These are phyloP conservation scores for Protodeltote pygarga DNA, from an alignment of 2,888 invertebrate species.

Conservation along the genomic window DNA sequence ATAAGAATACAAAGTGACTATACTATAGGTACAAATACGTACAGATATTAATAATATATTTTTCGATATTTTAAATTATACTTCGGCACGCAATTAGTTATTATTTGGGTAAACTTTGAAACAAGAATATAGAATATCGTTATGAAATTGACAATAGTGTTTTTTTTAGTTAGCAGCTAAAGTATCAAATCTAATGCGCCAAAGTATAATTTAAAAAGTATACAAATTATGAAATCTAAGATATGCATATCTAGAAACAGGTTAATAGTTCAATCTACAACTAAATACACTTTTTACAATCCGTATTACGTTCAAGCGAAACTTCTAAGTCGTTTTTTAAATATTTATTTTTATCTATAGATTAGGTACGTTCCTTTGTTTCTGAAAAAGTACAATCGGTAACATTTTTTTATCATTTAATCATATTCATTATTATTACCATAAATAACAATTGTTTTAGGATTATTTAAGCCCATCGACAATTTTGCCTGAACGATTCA, in stretches of 20 bases:
- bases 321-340: constrained; percentile 76
- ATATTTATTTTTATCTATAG: constrained; percentile 72
- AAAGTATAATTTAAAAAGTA: constrained; percentile 53
- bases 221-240: constrained; percentile 80
- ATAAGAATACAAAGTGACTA: constrained; percentile 67
- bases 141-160: constrained; percentile 33
- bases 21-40: constrained; percentile 64
- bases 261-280: constrained; percentile 82
- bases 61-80: constrained; percentile 53
- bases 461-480: constrained; percentile 30
- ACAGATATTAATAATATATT: constrained; percentile 60
- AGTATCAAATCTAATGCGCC: constrained; percentile 23
- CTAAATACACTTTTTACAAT: constrained; percentile 87
- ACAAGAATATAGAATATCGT: constrained; percentile 18
- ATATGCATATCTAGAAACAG: constrained; percentile 86
- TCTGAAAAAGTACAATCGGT: constrained; percentile 62
- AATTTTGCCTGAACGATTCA: constrained; percentile 41
- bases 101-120: constrained; percentile 17
- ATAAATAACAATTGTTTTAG: no score
- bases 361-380: constrained; percentile 59
- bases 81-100: constrained; percentile 51
- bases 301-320: constrained; percentile 80
- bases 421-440: neutral
- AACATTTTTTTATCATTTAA: constrained; percentile 4
- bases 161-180: constrained; percentile 5